phyloP scores from a whole-genome alignment of 2,797 vertebrate species.

The Acrossocheilus fasciatus region DNA sequence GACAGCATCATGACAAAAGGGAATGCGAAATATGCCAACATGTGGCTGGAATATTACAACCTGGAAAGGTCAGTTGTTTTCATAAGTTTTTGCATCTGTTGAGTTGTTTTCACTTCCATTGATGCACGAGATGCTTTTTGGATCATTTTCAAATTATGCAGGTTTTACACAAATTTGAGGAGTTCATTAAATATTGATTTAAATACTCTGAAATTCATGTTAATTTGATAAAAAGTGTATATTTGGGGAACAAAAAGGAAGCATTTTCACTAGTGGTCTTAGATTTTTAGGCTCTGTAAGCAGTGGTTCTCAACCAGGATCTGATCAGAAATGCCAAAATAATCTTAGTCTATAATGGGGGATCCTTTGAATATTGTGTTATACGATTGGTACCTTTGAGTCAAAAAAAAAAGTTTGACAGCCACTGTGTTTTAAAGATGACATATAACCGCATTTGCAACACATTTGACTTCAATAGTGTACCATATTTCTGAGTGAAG shows the following conservation, averaged over 20 bases:
- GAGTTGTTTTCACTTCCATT: neutral
- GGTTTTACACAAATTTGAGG: neutral
- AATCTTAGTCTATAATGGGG: neutral
- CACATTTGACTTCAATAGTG: neutral
- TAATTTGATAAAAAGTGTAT: neutral
- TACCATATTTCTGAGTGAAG: neutral
- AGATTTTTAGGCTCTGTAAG: neutral
- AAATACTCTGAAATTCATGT: neutral
- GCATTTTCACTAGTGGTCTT: neutral
- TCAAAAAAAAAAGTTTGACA: neutral
- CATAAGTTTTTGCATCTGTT: neutral
- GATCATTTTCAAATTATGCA: neutral
- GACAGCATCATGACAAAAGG: constrained; percentile 98
- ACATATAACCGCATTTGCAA: neutral
- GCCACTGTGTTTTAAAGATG: neutral
- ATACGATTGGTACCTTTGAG: neutral
- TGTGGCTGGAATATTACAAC: constrained; percentile 99
- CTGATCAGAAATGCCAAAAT: neutral
- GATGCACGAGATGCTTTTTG: neutral
- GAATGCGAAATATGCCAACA: constrained; percentile 96
- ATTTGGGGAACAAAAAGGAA: neutral
- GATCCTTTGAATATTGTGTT: neutral
- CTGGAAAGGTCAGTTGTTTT: constrained; percentile 86
- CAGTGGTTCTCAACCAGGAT: neutral
- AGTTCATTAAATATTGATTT: neutral